Base-by-base conservation (phyloP, 2,888 invertebrate genomes). In the Chrysotoxum bicinctum region DNA sequence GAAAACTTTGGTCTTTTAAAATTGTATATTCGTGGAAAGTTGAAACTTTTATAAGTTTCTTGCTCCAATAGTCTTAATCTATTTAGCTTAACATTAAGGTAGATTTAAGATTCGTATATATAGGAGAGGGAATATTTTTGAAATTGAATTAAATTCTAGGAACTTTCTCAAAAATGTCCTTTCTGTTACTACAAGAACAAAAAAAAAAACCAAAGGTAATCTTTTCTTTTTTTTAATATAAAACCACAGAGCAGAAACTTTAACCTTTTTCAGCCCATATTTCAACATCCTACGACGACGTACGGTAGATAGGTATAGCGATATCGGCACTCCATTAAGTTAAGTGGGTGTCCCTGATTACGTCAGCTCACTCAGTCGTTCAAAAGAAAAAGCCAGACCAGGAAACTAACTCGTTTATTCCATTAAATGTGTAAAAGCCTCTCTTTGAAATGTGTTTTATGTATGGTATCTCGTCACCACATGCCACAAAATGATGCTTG, bases 371-470 rank as follows among this genome's bases (percentile, higher is more conserved):
- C 62, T 62, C 35, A 75, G 60, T 84, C 72, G 76, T 80, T 84
- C 66, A 84, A 84, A 70, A 50, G 43, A 66, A 32, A 83, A 84
- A 76, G 37, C 79, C 74, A 40, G 75, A 68, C 48, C 66, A 80
- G 75, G 60, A 80, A 80, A 84, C 84, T 84, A 84, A 84, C 84
- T 84, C 80, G 84, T 84, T 84, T 84, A 84, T 80, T 80, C 84
- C 84, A 84, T 84, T 84, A 84, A 84, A 84, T 66, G 26, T 26
- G 60, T 80, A 80, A 84, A 84, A 84, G 84, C 84, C 80, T 84
- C 79, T 70, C 69, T 50, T 45, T 45, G 30, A 30, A 45, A 12
- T 64, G 64, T 60, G 26, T 40, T 2, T 16, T 26, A 14, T 50
- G 14, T 23, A 43, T 26, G 79, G 62, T 64, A 70, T 80, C 84